A percentile compares a stretch with the other conserved stretches of the same genome.
Conservation (phyloP, 1,140 invertebrate species). For the Solenopsis invicta region DNA sequence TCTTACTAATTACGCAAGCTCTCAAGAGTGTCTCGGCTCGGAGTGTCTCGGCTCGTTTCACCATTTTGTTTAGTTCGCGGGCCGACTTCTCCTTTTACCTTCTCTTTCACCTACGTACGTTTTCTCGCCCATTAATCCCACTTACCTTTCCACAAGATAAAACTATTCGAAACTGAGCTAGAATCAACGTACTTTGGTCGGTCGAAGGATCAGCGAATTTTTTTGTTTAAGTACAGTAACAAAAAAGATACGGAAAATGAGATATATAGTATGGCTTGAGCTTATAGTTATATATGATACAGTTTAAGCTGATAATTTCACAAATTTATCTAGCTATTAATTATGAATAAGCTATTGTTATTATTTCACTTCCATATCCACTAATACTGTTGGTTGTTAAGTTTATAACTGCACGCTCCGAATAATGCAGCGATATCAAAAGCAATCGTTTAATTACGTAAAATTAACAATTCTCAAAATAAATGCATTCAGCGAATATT, state of each 20-base stretch:
- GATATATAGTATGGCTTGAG: no score
- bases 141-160: slow-evolving; percentile 22
- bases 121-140: slow-evolving; percentile 25
- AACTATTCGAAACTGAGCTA: slow-evolving; percentile 31
- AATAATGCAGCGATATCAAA: neutral
- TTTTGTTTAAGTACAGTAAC: no score
- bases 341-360: slow-evolving; percentile 7
- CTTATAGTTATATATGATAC: no score
- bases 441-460: slow-evolving; percentile 16
- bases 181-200: neutral
- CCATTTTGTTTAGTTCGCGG: slow-evolving; percentile 41
- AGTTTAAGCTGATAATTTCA: neutral
- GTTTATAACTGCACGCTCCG: neutral
- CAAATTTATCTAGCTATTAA: neutral
- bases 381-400: neutral
- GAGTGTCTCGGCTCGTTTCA: slow-evolving; percentile 44
- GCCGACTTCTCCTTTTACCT: slow-evolving; percentile 16
- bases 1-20: slow-evolving; percentile 51
- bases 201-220: neutral
- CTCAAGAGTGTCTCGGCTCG: slow-evolving; percentile 37
- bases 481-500: neutral
- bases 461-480: slow-evolving; percentile 5
- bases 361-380: neutral
- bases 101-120: slow-evolving; percentile 24
- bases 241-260: neutral